Evolutionary conservation across 2,113 vertebrate genomes (phyloP), one percentile per base, ranked within the genome.

Genomic region (Pristiophorus japonicus): DNA sequence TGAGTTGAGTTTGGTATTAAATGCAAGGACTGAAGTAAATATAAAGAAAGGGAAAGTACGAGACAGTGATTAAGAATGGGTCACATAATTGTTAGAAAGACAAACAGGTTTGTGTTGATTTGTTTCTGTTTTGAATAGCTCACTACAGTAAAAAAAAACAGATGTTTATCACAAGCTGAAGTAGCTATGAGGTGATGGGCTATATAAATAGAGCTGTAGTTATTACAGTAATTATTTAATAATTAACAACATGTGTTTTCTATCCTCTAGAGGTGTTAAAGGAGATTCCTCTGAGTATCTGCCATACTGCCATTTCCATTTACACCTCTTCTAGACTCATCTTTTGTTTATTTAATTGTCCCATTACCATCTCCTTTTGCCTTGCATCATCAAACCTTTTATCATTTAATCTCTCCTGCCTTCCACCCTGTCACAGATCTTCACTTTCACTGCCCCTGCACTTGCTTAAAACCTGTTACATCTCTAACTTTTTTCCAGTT

Each of bases 1-100:
- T 97, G 97, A 97, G 97, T 95, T 96, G 96, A 96, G 70, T 94
- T 94, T 70, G 22, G 38, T 67, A 47, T 73, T 70, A 63, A 67
- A 18, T 70, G 22, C 16, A 34, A 73, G 22, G 10, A 45, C 62
- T 67, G 22, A 66, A 42, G 38, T 66, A 65, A 66, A 45, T 30
- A 47, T 70, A 45, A 5, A 24, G 65, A 93, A 45, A 65, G 27
- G 0, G 24, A 70, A 24, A 1, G 42, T 27, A 47, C 42, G 20
- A 47, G n/a, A 30, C 38, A 0, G 59, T n/a, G 38, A 42, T 93
- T 20, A 45, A 42, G 11, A 62, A 62, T 62, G 18, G 20, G 47
- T 59, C 27, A 88, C 88, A 92, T 4, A 92, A 63, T 42, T 92
- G 88, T 92, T 92, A 20, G 6, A 62, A 70, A 94, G 3, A 45